Percentiles rank a stretch among this genome's conserved stretches.
Evolutionary conservation across 2,888 invertebrate species (phyloP).

Genomic region (Phlogophora meticulosa): DNA sequence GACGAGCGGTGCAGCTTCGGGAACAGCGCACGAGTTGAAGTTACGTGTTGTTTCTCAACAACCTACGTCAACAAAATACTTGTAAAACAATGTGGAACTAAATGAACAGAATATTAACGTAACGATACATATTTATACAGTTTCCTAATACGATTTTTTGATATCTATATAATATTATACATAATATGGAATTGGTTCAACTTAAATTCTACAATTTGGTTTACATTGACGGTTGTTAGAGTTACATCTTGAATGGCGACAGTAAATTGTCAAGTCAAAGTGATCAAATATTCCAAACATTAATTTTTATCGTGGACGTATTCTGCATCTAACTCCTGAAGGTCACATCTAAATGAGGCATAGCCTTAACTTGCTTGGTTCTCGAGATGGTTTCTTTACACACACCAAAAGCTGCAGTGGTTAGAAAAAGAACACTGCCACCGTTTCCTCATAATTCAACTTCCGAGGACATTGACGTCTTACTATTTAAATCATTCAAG

Average conservation of each 20-base stretch:
- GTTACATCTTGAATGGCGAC: neutral
- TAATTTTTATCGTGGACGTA: conserved; percentile 9
- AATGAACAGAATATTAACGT: conserved; percentile 28
- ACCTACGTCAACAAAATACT: conserved; percentile 8
- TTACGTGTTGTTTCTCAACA: conserved; percentile 10
- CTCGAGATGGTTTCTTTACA: neutral
- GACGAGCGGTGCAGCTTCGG: conserved; percentile 15
- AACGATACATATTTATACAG: conserved; percentile 28
- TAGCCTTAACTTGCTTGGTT: neutral
- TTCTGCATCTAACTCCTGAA: neutral
- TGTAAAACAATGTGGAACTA: conserved; percentile 39
- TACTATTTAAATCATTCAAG: neutral
- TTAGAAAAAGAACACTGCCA: neutral
- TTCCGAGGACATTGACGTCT: neutral
- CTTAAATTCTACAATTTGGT: neutral
- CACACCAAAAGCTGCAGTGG: neutral
- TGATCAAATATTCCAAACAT: neutral
- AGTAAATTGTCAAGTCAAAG: neutral
- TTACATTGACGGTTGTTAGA: conserved; percentile 17
- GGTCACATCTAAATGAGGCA: neutral
- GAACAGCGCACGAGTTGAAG: conserved; percentile 10
- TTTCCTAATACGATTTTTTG: conserved; percentile 17
- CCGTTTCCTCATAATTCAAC: neutral
- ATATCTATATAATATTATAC: conserved; percentile 29
- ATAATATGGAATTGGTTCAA: conserved; percentile 17